These are phyloP conservation scores for Noctua comes DNA, from an alignment of 2,888 invertebrate species.

Conservation along the genomic window DNA sequence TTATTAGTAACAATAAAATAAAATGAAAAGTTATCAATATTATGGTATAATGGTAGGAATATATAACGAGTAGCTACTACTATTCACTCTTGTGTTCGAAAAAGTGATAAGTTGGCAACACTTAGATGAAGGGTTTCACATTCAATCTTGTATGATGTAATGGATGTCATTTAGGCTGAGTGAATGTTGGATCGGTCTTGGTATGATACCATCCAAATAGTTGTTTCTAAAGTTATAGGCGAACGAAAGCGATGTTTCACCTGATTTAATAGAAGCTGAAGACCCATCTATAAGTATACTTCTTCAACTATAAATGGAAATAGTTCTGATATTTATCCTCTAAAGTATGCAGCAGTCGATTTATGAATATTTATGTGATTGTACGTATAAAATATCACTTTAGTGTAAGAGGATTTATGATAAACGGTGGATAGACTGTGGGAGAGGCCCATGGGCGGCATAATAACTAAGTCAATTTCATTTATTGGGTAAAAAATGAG, in stretches of 20 bases:
- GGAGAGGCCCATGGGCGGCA: no score
- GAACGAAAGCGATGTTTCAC: neutral
- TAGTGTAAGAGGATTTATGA: neutral
- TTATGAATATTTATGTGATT: neutral
- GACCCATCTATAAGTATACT: neutral
- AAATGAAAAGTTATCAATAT: neutral
- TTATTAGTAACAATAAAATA: neutral
- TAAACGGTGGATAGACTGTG: neutral
- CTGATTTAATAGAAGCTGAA: neutral
- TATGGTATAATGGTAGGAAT: neutral
- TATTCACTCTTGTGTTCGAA: neutral
- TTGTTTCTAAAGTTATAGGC: neutral
- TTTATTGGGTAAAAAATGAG: no score
- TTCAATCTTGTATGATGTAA: slow-evolving; percentile 14
- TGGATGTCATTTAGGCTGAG: neutral
- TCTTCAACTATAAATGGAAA: slow-evolving; percentile 10
- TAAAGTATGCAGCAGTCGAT: neutral
- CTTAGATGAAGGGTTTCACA: neutral
- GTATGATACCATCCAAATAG: neutral
- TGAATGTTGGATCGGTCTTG: neutral
- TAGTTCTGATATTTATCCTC: neutral
- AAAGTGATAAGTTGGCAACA: neutral
- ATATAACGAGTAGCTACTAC: neutral
- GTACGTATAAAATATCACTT: neutral
- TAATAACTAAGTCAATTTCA: no score